Evolutionary conservation across 2,888 invertebrate species (phyloP), one percentile per base, ranked within the genome.

Genomic region (Coelopa pilipes): DNA sequence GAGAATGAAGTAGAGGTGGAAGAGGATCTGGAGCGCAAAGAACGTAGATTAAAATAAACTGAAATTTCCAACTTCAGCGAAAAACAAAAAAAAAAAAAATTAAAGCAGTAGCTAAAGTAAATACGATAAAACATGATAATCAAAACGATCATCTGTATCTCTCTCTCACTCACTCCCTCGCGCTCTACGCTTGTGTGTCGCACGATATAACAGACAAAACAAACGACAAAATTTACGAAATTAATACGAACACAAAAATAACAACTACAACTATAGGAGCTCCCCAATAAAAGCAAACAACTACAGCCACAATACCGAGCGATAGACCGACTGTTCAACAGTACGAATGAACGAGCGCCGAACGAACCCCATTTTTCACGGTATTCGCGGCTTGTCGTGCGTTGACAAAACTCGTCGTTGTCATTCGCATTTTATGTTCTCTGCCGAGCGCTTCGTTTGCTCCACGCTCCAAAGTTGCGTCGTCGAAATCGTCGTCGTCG

Each of bases 391-490:
- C 13, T 53, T 47, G 53, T 62, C 62, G 49, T 15, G 24, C 47
- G 62, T 63, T 71, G 70, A 63, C 70, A 71, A 71, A 71, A 62
- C 50, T 62, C 59, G 70, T 71, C 70, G 70, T 47, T 71, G 70
- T 55, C 70, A 71, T 71, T 71, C 53, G 62, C 63, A 63, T 50
- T 71, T 71, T 71, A 71, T 71, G 53, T 71, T 71, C 34, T 71
- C 70, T 45, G 63, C 50, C 19, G 70, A 63, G 53, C 53, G 24
- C 62, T 53, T 53, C 70, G 62, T 60, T 21, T 19, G 47, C 50
- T 60, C 21, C 47, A 19, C 50, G 17, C 13, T 49, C 57, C 17
- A n/a, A 47, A 59, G 47, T 34, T 45, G 46, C 49, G 17, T 19
- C 59, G 19, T 46, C 15, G n/a, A 21, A 50, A 34, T 50, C 34